Base-by-base conservation (phyloP, 2,888 invertebrate species). In the Nomada fabriciana region DNA sequence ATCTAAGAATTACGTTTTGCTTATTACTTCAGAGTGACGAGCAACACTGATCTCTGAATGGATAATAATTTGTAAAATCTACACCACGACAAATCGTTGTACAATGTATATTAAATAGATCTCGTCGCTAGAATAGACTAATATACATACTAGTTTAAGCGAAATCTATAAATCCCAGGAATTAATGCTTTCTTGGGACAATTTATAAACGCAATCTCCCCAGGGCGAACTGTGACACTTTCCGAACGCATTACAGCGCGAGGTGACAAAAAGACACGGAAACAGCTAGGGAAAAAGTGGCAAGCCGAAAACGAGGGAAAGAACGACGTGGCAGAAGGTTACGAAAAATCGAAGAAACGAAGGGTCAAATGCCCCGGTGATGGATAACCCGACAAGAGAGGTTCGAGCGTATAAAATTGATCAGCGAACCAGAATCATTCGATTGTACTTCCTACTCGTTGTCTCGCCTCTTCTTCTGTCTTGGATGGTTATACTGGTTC, bases 401-500 rank as follows among this genome's bases (percentile, higher is more conserved):
- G 80, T 80, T 83, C 85, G 85, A 86, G 88, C 89, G 86, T 88
- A 88, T 85, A 87, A 89, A 90, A 91, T 91, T 90, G 91, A 91
- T 89, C 91, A 87, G 88, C 87, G 86, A 88, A 85, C 86, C 84
- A 87, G 90, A 90, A 90, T 90, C 87, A 90, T 90, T 90, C 88
- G 88, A 88, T 90, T 89, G 85, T 88, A 82, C 84, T 83, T 84
- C 80, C 82, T 76, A 55, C 77, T 67, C 70, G 59, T 70, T 68
- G 63, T 78, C 69, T 61, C 72, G 18, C 36, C 53, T 74, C 70
- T 77, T 82, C 61, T 80, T 79, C 71, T 71, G 73, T 77, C 70
- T 29, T 50, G 52, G 67, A 80, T 63, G 69, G 61, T 60, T 71
- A 69, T 76, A 63, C 76, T 82, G 76, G 60, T 83, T 81, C 79